Evolutionary conservation across 2,797 vertebrate species (phyloP), one percentile per base, ranked within the genome.

Genomic region (Rhinella marina): DNA sequence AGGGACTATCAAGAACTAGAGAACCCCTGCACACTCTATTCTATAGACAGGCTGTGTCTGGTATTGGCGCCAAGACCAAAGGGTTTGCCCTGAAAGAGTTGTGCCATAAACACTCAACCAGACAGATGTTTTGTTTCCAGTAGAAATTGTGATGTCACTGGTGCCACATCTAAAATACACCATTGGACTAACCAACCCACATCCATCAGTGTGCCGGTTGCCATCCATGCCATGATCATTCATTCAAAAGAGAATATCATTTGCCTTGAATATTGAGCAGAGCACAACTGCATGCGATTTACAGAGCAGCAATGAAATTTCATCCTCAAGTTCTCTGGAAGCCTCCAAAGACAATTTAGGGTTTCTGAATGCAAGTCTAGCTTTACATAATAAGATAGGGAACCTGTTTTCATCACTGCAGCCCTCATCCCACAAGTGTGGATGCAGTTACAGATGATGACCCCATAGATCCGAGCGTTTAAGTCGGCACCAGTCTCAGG

Each of bases 361-460:
- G 25, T 16, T 10, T 11, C 1, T 6, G 7, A n/a, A 23, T 21
- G 12, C 54, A 29, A 27, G 78, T 61, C 11, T 57, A 81, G 32
- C 61, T 61, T 59, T 80, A 80, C 80, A 50, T 16, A 13, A 41
- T 4, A 64, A 10, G 50, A 17, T 7, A 5, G 13, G 14, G 23
- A 50, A 25, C 16, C 21, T 25, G 79, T 48, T 81, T 62, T 80
- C 78, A 64, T 64, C 79, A 81, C 79, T 14, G 21, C 19, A 11
- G 29, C 52, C 41, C 79, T 73, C 17, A 32, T 83, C 59, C 25
- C 66, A 27, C 66, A 72, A 50, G 14, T 66, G 52, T 77, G 85
- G 64, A 75, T 90, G 85, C 90, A 88, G 90, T 85, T 92, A 92
- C 88, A 92, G 91, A 92, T 77, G 75, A 88, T 57, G 66, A 84